Evolutionary conservation across 2,113 vertebrate genomes (phyloP), one percentile per base, ranked within the genome.

Genomic region (Todiramphus saurophagus): DNA sequence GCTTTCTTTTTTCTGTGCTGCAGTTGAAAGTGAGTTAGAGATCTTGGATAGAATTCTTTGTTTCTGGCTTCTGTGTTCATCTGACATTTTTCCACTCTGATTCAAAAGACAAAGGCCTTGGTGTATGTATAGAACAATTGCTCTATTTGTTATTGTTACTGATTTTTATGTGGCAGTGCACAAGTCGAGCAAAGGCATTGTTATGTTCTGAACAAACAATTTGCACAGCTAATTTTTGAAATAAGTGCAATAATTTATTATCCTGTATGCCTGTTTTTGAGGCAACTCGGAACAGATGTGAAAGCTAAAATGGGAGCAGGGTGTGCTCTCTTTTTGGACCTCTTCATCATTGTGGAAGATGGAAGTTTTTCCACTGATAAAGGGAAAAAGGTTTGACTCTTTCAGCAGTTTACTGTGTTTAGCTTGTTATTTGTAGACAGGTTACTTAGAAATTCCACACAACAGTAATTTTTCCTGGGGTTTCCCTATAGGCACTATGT

Each of bases 401-500:
- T 55, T 30, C 33, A 44, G 55, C 60, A 78, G 62, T 82, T 68
- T 41, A 13, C 39, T 13, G 3, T 10, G 18, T 39, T 63, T 30
- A 60, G 37, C 25, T 74, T 76, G 33, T 63, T 64, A 62, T 27
- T 59, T 70, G 70, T 50, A 72, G 48, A 10, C 37, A 68, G 37
- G 48, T 81, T 76, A 27, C 10, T 25, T 58, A 55, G 24, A 50
- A 83, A 67, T 67, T 39, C 44, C 13, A 25, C 9, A 27, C 16
- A 33, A 39, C 33, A 50, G 13, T 92, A 56, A 43, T 51, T 83
- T 74, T 74, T 72, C 23, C 80, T 83, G 92, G 50, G 41, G 73
- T 79, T 92, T 95, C 76, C 90, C 97, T 97, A 12, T 94, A 99
- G 99, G 99, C 99, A 96, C 98, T 99, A 97, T 98, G 99, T 51